Evolutionary conservation across 2,113 vertebrate species (phyloP).

Genomic region (Nanorana parkeri): DNA sequence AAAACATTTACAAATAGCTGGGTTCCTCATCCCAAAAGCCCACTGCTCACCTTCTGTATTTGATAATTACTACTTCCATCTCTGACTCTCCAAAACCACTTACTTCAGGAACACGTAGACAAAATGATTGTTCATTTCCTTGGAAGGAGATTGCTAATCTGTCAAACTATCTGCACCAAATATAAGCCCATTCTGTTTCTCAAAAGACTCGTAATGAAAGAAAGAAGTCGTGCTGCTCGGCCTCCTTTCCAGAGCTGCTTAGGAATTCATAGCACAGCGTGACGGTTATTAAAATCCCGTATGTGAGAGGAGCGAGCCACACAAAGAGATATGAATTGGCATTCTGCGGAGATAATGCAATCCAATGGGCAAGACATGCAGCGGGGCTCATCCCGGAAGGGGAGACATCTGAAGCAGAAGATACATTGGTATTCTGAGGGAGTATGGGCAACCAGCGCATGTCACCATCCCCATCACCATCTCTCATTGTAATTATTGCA

Average conservation of each 20-base stretch:
- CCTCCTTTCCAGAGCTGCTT: slow-evolving; percentile 69
- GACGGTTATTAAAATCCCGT: slow-evolving; percentile 84
- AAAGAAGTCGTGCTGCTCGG: slow-evolving; percentile 73
- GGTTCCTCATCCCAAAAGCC: no score
- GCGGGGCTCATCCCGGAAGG: slow-evolving; percentile 69
- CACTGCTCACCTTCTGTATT: no score
- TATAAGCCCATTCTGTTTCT: slow-evolving; percentile 62
- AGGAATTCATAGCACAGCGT: slow-evolving; percentile 80
- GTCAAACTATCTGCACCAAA: slow-evolving; percentile 10
- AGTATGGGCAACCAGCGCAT: slow-evolving; percentile 60
- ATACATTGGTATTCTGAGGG: slow-evolving; percentile 61
- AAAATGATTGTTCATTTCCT: slow-evolving; percentile 6
- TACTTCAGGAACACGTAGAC: neutral
- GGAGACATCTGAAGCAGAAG: slow-evolving; percentile 67
- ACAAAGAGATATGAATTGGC: slow-evolving; percentile 80
- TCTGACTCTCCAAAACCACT: neutral
- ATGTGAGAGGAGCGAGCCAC: slow-evolving; percentile 75
- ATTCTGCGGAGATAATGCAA: slow-evolving; percentile 79
- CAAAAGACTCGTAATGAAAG: slow-evolving; percentile 76
- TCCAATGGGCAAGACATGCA: slow-evolving; percentile 79
- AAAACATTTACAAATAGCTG: no score
- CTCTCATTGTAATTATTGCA: neutral
- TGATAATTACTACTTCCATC: no score
- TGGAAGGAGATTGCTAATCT: slow-evolving; percentile 17
- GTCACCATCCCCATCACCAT: slow-evolving; percentile 26